A percentile compares a stretch with the other conserved stretches of the same genome.
These are phyloP conservation scores for Grantiella picta DNA, from an alignment of 2,113 vertebrate genomes.

Conservation along the genomic window DNA sequence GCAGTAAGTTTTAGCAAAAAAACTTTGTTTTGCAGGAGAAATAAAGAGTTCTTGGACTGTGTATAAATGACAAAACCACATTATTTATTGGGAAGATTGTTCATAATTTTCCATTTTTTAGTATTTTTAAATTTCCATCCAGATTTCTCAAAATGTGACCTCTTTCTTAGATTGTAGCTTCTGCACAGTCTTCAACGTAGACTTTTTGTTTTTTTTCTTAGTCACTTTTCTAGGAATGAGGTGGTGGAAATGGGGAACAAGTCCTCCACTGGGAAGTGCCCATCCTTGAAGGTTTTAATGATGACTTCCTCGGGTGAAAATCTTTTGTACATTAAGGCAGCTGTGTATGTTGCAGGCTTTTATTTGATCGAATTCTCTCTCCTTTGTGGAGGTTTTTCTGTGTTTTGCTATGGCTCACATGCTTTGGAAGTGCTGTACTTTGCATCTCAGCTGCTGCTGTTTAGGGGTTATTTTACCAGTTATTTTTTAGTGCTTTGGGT, in stretches of 20 bases:
- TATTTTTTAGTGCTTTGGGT: not conserved
- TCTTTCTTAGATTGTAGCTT: not conserved
- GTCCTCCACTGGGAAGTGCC: not conserved
- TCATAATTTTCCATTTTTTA: accelerated
- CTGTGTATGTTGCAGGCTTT: accelerated
- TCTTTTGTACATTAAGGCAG: not conserved
- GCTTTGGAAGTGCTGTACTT: not conserved
- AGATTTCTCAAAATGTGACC: accelerated
- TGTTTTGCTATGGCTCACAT: accelerated
- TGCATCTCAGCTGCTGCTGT: accelerated
- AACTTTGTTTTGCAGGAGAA: not conserved
- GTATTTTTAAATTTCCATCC: too few species aligned
- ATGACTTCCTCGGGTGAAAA: not conserved
- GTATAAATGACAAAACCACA: not conserved
- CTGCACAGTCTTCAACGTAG: not conserved
- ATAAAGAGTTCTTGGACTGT: not conserved
- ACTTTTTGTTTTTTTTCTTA: not conserved
- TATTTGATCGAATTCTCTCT: not conserved
- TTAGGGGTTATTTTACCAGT: accelerated
- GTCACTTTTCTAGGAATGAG: not conserved
- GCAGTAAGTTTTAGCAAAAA: not conserved
- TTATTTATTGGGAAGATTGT: not conserved
- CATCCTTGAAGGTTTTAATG: not conserved
- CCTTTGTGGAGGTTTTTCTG: not conserved
- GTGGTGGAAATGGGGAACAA: not conserved